phyloP scores from a whole-genome alignment of 1,140 invertebrate species.

The Tetramorium parvispinum region DNA sequence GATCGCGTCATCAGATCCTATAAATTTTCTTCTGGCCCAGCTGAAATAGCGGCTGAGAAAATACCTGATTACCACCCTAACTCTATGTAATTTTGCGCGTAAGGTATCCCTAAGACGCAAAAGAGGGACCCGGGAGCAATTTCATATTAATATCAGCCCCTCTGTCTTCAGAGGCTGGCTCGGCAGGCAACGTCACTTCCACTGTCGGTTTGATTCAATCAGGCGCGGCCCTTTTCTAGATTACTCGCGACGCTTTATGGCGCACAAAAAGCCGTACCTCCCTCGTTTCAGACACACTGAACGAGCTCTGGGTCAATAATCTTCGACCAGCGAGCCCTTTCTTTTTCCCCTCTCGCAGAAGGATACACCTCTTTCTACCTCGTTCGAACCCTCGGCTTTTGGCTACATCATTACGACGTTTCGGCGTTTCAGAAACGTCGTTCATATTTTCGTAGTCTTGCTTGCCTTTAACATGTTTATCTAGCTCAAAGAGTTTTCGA shows the following conservation, averaged over 20 bases:
- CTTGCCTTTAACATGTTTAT: slow-evolving; percentile 45
- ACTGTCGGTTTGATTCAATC: slow-evolving; percentile 57
- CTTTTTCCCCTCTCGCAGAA: background rate
- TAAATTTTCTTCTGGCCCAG: slow-evolving; percentile 39
- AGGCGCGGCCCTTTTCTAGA: slow-evolving; percentile 15
- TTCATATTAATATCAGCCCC: slow-evolving; percentile 65
- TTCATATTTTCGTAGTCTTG: slow-evolving; percentile 22
- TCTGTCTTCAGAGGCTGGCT: slow-evolving; percentile 25
- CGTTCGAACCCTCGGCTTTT: background rate
- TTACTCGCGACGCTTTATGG: slow-evolving; percentile 27
- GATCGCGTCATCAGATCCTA: background rate
- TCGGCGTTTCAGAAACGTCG: background rate
- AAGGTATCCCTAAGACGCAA: slow-evolving; percentile 31
- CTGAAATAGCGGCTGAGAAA: slow-evolving; percentile 27
- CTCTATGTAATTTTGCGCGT: slow-evolving; percentile 55
- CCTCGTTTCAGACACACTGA: background rate
- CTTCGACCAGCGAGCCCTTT: background rate
- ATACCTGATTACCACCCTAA: slow-evolving; percentile 61
- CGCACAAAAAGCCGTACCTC: slow-evolving; percentile 8
- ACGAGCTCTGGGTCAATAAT: slow-evolving; percentile 37
- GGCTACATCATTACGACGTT: background rate
- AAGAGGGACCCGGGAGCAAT: slow-evolving; percentile 31
- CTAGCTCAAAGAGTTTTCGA: slow-evolving; percentile 5
- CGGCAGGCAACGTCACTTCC: background rate
- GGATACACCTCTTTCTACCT: background rate